These are phyloP conservation scores for Microcebus ravelobensis DNA, from an alignment of 2,113 vertebrate species.

Conservation along the genomic window DNA sequence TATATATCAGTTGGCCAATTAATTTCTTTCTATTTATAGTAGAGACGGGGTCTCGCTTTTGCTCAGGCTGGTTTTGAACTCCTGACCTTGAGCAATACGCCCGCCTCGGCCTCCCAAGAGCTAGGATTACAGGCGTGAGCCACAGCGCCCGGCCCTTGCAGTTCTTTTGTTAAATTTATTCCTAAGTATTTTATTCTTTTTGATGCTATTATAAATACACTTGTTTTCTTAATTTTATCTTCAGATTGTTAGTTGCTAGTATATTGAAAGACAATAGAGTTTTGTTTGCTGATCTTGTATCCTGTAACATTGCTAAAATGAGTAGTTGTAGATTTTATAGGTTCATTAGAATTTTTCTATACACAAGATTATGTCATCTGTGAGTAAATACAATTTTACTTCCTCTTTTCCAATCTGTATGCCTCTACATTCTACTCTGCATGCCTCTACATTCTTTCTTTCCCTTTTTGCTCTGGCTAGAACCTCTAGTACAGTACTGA, in stretches of 20 bases:
- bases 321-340: neutral
- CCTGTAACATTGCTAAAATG: neutral
- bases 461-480: neutral
- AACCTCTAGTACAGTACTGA: neutral
- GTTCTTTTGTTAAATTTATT: neutral
- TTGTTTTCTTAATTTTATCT: slow-evolving; percentile 5
- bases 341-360: neutral
- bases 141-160: neutral
- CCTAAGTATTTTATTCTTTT: neutral
- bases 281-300: neutral
- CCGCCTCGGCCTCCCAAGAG: too few species aligned
- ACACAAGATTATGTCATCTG: neutral
- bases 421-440: neutral
- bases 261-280: neutral
- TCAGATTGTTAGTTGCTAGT: neutral
- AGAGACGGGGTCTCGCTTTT: too few species aligned
- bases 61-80: too few species aligned
- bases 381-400: neutral
- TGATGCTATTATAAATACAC: neutral
- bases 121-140: too few species aligned
- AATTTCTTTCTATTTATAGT: too few species aligned
- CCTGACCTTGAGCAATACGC: too few species aligned
- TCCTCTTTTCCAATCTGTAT: neutral
- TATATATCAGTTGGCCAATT: too few species aligned
- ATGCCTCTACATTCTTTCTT: neutral